phyloP scores from a whole-genome alignment of 2,797 vertebrate genomes.

The Eurystomus glaucurus region DNA sequence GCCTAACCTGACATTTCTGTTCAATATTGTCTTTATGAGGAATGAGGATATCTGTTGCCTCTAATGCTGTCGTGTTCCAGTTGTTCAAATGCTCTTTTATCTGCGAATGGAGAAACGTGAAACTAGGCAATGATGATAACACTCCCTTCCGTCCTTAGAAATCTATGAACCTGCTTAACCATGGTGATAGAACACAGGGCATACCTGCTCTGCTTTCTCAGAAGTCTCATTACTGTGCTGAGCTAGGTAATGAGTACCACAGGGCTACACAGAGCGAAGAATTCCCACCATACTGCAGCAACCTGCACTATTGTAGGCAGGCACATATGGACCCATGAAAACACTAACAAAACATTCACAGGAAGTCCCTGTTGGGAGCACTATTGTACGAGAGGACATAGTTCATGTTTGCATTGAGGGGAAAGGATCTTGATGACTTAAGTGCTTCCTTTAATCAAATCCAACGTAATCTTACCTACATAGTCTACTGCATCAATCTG shows the following conservation, averaged over 20 bases:
- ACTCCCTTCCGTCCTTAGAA: background rate
- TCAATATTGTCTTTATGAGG: constrained; percentile 2
- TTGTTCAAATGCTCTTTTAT: background rate
- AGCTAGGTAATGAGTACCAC: background rate
- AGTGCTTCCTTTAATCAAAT: constrained; percentile 20
- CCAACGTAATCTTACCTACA: background rate
- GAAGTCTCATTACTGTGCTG: background rate
- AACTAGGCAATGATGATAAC: background rate
- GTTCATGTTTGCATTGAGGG: background rate
- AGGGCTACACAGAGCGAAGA: background rate
- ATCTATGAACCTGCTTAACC: background rate
- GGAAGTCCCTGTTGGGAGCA: background rate
- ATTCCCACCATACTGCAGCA: background rate
- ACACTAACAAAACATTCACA: background rate
- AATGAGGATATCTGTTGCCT: constrained; percentile 8
- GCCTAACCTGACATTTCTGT: background rate
- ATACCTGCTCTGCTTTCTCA: accelerated
- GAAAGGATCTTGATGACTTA: background rate
- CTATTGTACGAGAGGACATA: background rate
- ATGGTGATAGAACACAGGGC: background rate
- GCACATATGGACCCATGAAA: background rate
- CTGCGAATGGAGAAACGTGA: background rate
- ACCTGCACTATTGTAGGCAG: background rate
- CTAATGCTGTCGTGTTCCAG: background rate
- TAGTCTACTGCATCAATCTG: background rate